Base-by-base conservation (phyloP, 2,797 vertebrate species). In the Ibycter americanus region DNA sequence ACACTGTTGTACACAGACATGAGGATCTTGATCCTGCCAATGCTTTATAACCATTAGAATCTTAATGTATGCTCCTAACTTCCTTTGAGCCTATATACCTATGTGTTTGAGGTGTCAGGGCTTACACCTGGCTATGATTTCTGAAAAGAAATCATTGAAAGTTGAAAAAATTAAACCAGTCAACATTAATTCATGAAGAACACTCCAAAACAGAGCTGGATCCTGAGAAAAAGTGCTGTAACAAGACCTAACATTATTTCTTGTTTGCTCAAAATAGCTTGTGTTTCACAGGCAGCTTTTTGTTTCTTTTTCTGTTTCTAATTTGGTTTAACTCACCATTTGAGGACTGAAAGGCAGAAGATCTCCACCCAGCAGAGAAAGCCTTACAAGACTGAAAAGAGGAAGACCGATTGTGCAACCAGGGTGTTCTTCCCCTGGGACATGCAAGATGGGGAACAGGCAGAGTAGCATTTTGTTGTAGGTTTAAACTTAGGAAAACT, bases 341-440 rank as follows among this genome's bases (percentile, higher is more conserved):
- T 81, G 73, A 87, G 34, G 82, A 54, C 46, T 79, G n/a, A 87
- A 71, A 87, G 21, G 46, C 81, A 93, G 63, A 91, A 96, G 95
- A 59, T 80, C 85, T 31, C 91, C 94, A 78, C 62, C 70, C 84
- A 87, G 67, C n/a, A 96, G 62, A 36, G 65, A 93, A 96, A 94
- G 40, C 59, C 63, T 89, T 86, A 63, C 25, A 65, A 68, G 92
- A 73, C 56, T 90, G 65, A 59, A 77, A 96, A 92, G 66, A 94
- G 83, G 76, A 97, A 97, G 44, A 25, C 3, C 27, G 76, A 3
- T 91, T 96, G 94, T 94, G 84, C 72, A 96, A 84, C 34, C 51
- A 27, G 42, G 11, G n/a, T 91, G 36, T 32, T 96, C 96, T 90
- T 25, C 38, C 31, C 59, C 25, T 27, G 20, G 62, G 59, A 32